Evolutionary conservation across 2,888 invertebrate genomes (phyloP).

Genomic region (Pachliopta kotzebuea): DNA sequence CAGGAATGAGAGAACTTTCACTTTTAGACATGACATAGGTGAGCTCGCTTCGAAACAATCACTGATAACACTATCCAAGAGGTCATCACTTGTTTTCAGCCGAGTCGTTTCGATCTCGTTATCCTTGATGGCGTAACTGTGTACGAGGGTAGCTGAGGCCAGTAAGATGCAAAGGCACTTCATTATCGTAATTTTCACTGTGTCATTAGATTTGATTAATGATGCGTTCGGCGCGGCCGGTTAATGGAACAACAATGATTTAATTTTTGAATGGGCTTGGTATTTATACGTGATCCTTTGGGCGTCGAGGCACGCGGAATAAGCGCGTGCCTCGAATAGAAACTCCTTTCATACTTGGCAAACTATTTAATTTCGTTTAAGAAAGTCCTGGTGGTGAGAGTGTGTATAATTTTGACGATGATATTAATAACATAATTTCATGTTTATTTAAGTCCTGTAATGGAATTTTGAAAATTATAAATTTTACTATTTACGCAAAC

Average conservation of each 20-base stretch:
- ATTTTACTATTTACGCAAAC: too few relatives aligned
- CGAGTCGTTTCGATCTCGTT: slow-evolving; percentile 79
- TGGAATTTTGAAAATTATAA: too few relatives aligned
- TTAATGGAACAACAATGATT: slow-evolving; percentile 79
- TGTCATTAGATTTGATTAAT: slow-evolving; percentile 73
- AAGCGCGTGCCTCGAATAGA: slow-evolving; percentile 57
- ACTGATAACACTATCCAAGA: slow-evolving; percentile 85
- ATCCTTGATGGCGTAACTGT: slow-evolving; percentile 75
- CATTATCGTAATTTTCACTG: slow-evolving; percentile 64
- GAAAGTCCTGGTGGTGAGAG: slow-evolving; percentile 77
- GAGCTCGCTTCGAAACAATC: slow-evolving; percentile 85
- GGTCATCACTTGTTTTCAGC: slow-evolving; percentile 83
- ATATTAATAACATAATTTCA: slow-evolving; percentile 10
- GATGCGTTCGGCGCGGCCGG: slow-evolving; percentile 67
- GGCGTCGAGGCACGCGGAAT: slow-evolving; percentile 74
- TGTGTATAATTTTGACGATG: slow-evolving; percentile 42
- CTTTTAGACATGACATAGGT: slow-evolving; percentile 87
- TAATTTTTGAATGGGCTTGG: slow-evolving; percentile 83
- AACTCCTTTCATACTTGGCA: slow-evolving; percentile 68
- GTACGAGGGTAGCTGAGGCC: slow-evolving; percentile 73
- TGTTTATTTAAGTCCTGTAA: not conserved
- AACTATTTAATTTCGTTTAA: slow-evolving; percentile 75
- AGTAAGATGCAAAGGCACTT: slow-evolving; percentile 77
- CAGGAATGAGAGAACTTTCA: slow-evolving; percentile 87
- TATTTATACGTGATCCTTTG: slow-evolving; percentile 82